Percentiles rank a stretch among this genome's conserved stretches.
Conservation (phyloP, 2,113 vertebrate species). For the Sinocyclocheilus anophthalmus region DNA sequence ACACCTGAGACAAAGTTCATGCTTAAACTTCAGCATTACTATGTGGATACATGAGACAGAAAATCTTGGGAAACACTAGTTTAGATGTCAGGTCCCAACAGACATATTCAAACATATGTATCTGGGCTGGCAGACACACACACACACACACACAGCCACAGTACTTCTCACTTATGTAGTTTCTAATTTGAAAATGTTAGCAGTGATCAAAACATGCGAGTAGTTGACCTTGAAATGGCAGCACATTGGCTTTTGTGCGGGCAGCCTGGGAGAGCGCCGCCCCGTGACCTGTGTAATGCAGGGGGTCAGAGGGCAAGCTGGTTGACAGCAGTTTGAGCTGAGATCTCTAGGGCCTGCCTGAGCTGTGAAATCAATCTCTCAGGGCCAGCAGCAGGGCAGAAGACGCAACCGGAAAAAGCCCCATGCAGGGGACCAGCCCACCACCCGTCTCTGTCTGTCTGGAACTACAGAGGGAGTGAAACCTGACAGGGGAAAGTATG, state of each 20-base stretch:
- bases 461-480: constrained; percentile 25
- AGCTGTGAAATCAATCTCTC: constrained; percentile 75
- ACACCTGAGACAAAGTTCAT: too few species aligned
- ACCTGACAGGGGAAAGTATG: constrained; percentile 17
- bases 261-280: constrained; percentile 52
- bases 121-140: neutral
- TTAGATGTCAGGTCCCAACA: neutral
- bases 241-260: constrained; percentile 48
- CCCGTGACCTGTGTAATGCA: constrained; percentile 67
- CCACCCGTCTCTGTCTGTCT: constrained; percentile 55
- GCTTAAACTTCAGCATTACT: neutral
- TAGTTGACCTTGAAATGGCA: constrained; percentile 56
- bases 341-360: constrained; percentile 67
- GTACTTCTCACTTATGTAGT: constrained; percentile 34
- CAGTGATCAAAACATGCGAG: constrained; percentile 47
- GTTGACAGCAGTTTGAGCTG: constrained; percentile 64
- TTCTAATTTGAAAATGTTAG: constrained; percentile 59
- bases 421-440: neutral
- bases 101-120: neutral
- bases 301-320: constrained; percentile 65
- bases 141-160: constrained; percentile 22
- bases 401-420: constrained; percentile 55
- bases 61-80: neutral
- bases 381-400: constrained; percentile 53
- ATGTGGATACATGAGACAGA: neutral